phyloP scores from a whole-genome alignment of 2,113 vertebrate genomes.

The Pseudonaja textilis region DNA sequence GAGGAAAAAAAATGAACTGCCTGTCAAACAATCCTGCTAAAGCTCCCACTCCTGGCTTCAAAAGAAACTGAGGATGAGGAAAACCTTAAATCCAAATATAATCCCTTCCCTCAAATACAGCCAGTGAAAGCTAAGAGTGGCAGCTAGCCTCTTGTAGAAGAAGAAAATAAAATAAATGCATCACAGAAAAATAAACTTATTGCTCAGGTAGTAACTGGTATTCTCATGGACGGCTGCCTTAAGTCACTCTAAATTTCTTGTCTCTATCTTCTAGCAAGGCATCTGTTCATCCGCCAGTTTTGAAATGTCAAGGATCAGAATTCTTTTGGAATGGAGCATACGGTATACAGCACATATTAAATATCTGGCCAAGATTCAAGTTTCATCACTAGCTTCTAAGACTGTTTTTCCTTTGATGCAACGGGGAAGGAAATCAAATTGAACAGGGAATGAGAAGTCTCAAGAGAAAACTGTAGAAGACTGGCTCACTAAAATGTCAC shows the following conservation, averaged over 20 bases:
- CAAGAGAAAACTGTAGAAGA: neutral
- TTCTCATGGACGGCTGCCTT: conserved; percentile 3
- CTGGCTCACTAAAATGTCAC: neutral
- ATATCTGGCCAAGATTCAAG: neutral
- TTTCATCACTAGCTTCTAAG: neutral
- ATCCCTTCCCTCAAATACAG: conserved; percentile 8
- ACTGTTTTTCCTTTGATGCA: neutral
- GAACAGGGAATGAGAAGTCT: neutral
- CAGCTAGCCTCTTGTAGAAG: conserved; percentile 15
- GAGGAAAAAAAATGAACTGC: neutral
- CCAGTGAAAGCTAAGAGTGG: conserved; percentile 22
- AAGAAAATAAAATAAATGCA: conserved; percentile 19
- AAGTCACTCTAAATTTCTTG: conserved; percentile 12
- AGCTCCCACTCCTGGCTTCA: conserved; percentile 6
- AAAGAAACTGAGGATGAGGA: conserved; percentile 13
- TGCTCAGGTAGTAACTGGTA: conserved; percentile 4
- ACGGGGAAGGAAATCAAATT: neutral
- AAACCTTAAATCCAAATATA: conserved; percentile 22
- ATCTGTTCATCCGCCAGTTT: neutral
- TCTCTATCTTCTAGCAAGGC: neutral
- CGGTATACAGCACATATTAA: neutral
- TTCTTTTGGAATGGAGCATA: neutral
- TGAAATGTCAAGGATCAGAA: neutral
- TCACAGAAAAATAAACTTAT: conserved; percentile 17
- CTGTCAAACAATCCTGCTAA: conserved; percentile 14